phyloP scores from a whole-genome alignment of 2,113 vertebrate genomes.

The Conger conger region DNA sequence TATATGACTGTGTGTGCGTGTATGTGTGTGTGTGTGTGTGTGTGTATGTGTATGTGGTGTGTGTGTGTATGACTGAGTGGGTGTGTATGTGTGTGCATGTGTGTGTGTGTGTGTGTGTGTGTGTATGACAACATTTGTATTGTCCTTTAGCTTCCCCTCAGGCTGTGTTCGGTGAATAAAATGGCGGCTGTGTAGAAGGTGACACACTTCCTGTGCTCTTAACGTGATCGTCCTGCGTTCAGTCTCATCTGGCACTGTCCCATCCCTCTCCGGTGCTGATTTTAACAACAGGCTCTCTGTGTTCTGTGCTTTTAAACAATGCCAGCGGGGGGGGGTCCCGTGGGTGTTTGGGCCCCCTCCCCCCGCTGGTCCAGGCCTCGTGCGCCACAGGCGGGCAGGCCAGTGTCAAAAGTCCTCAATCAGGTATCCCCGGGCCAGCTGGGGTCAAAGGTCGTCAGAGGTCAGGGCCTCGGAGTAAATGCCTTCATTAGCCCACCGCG shows the following conservation, averaged over 20 bases:
- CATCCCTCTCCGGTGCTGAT: background rate
- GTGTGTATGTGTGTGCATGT: background rate
- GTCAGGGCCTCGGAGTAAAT: conserved; percentile 42
- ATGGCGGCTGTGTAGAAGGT: background rate
- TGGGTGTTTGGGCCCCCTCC: background rate
- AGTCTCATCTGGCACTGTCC: background rate
- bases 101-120: background rate
- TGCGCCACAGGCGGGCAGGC: conserved; percentile 8
- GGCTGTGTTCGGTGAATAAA: background rate
- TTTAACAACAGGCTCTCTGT: background rate
- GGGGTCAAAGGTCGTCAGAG: conserved; percentile 54
- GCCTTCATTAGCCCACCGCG: conserved; percentile 49
- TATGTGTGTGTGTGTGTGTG: no score
- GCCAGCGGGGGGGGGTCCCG: background rate
- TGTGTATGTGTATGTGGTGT: background rate
- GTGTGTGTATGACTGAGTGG: no score
- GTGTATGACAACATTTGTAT: no score
- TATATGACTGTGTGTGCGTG: no score
- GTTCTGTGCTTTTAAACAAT: background rate
- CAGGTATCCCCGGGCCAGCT: conserved; percentile 27
- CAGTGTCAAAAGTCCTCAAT: conserved; percentile 38
- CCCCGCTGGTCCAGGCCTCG: background rate
- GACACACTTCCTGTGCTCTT: background rate
- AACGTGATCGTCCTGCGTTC: background rate
- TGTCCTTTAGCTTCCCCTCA: background rate